Evolutionary conservation across 2,888 invertebrate genomes (phyloP).

Genomic region (Acanthosepion lycidas): DNA sequence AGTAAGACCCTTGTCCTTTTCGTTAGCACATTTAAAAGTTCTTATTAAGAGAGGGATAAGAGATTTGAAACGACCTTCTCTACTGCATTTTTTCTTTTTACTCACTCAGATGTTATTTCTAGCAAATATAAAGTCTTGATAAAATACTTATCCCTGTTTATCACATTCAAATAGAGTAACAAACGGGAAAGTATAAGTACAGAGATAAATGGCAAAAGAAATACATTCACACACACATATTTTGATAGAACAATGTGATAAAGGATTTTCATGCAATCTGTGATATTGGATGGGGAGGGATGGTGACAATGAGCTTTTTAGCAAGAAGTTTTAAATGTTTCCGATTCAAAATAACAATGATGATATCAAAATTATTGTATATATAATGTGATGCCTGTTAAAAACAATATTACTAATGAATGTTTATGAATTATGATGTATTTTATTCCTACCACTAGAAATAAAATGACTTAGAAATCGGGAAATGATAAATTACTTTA

Average conservation of each 20-base stretch:
- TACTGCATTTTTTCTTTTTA: too few species aligned
- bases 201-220: too few species aligned
- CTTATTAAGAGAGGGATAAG: too few species aligned
- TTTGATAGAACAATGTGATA: background rate
- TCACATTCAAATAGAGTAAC: background rate
- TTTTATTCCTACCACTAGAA: background rate
- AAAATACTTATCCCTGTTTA: background rate
- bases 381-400: background rate
- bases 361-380: background rate
- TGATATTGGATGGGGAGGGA: slow-evolving; percentile 16
- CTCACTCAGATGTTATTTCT: too few species aligned
- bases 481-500: background rate
- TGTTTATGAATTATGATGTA: background rate
- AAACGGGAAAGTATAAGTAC: too few species aligned
- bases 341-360: background rate
- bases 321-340: background rate
- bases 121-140: background rate
- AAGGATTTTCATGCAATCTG: background rate
- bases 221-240: background rate
- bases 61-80: too few species aligned
- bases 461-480: background rate
- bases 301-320: background rate
- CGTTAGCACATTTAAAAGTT: too few species aligned
- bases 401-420: background rate
- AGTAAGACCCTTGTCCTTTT: too few species aligned